Evolutionary conservation across 2,888 invertebrate species (phyloP), one percentile per base, ranked within the genome.

Genomic region (Uropetala carovei): DNA sequence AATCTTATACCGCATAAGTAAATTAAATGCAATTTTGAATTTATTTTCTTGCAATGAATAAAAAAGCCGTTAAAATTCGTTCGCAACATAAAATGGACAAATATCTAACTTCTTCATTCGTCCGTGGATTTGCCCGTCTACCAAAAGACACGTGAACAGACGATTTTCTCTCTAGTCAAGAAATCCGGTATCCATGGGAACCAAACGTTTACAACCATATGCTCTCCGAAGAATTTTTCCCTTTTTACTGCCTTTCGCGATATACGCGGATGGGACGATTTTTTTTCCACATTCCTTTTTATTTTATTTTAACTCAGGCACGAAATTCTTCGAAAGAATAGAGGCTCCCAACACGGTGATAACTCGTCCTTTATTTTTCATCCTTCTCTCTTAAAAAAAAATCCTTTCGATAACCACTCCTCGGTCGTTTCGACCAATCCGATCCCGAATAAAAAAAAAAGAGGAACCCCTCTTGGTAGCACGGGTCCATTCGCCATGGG

Each of bases 321-420:
- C 86, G 59, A 86, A 86, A 86, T 86, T 86, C 86, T 60, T 86
- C 86, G 60, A 30, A 86, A 86, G 86, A 86, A 86, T 83, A 16
- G 18, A 60, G 60, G 27, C 57, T 22, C 86, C 27, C 16, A 43
- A 86, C 59, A 30, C 59, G 86, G 86, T 27, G 30, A 86, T 86
- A 86, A 86, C 86, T 60, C 59, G 30, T 30, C 86, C 60, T 60
- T 86, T 86, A 60, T 86, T 86, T 58, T 59, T 43, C 5, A 1
- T 1, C 43, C 43, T 1, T 43, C 5, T 22, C 30, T 16, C 60
- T 86, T 18, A 57, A 83, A 43, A 18, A n/a, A n/a, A 57, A 57
- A 83, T 57, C 83, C 57, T 10, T 10, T 83, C 83, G 56, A 11
- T 14, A 57, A 83, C 83, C 83, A 43, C 83, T 57, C 43, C 5